These are phyloP conservation scores for Psylliodes chrysocephalus DNA, from an alignment of 2,888 invertebrate species.

Conservation along the genomic window DNA sequence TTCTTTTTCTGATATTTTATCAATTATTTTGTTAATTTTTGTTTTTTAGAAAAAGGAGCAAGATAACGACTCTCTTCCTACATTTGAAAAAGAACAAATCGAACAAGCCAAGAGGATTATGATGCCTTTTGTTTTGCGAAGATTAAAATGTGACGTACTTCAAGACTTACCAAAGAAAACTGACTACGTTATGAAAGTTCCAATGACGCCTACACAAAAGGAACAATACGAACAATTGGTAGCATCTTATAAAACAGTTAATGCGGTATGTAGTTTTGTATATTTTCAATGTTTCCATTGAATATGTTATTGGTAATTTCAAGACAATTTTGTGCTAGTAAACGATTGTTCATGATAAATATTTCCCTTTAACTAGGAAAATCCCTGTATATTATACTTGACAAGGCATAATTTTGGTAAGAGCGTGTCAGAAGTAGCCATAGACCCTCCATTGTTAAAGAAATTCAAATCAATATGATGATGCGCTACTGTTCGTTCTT, in stretches of 20 bases:
- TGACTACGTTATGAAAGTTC: conserved; percentile 74
- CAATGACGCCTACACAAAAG: conserved; percentile 79
- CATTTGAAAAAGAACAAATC: conserved; percentile 92
- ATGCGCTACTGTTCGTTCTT: too few species aligned
- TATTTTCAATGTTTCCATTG: neutral
- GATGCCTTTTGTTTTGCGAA: conserved; percentile 92
- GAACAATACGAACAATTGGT: conserved; percentile 81
- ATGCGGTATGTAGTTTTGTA: conserved; percentile 35
- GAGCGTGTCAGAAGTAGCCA: too few species aligned
- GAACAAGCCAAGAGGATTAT: conserved; percentile 94
- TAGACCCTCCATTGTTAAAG: too few species aligned
- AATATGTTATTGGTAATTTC: too few species aligned
- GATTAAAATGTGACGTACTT: conserved; percentile 88
- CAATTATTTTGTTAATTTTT: too few species aligned
- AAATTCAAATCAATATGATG: too few species aligned
- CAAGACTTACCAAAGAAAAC: conserved; percentile 86
- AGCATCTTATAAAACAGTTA: conserved; percentile 72
- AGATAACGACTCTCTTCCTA: conserved; percentile 71
- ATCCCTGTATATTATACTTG: too few species aligned
- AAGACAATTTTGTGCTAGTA: too few species aligned
- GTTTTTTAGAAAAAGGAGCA: conserved; percentile 47
- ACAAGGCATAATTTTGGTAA: too few species aligned
- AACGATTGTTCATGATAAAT: too few species aligned
- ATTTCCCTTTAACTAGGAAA: too few species aligned
- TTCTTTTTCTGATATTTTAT: too few species aligned